Base-by-base conservation (phyloP, 2,797 vertebrate genomes). In the Dicrostonyx torquatus region DNA sequence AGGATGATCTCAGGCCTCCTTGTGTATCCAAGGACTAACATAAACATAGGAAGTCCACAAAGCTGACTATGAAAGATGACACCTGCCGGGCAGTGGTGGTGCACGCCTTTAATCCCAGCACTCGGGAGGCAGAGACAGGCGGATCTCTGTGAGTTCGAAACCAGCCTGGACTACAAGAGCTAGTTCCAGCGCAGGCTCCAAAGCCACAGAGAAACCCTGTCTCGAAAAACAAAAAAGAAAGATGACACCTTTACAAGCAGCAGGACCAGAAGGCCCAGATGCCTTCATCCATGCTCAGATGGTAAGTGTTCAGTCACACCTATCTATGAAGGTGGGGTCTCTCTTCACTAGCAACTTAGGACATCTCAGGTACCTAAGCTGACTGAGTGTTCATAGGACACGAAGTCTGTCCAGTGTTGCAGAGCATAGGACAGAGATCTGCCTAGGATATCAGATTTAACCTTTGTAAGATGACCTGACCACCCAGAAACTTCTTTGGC, bases 401-500 rank as follows among this genome's bases (percentile, higher is more conserved):
- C 24, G 9, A 4, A 53, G n/a, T 50, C 11, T 62, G 34, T 37
- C 72, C 58, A 17, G 29, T 10, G 62, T 26, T 62, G 58, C 10
- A 68, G 43, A 78, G n/a, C 5, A 31, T 43, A 29, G 40, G 20
- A 40, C 64, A 22, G 43, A 66, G 34, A 15, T 14, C 50, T 53
- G 50, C n/a, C 10, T 22, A 55, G 37, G 45, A n/a, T 34, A 85
- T 14, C 53, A 29, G 18, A 75, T 64, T 91, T 62, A 75, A 66
- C 58, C 66, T 90, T 86, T 93, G 53, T 29, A 93, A 88, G 50
- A 80, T 58, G 13, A 2, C 11, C 31, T 83, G 22, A 29, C 31
- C 70, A 86, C 40, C 64, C 18, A 31, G 82, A 80, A 66, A 80
- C n/a, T 76, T 79, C 77, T 94, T 29, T 89, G 84, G n/a, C 40